Conservation (phyloP, 2,797 vertebrate genomes). For the Crax fasciolata region DNA sequence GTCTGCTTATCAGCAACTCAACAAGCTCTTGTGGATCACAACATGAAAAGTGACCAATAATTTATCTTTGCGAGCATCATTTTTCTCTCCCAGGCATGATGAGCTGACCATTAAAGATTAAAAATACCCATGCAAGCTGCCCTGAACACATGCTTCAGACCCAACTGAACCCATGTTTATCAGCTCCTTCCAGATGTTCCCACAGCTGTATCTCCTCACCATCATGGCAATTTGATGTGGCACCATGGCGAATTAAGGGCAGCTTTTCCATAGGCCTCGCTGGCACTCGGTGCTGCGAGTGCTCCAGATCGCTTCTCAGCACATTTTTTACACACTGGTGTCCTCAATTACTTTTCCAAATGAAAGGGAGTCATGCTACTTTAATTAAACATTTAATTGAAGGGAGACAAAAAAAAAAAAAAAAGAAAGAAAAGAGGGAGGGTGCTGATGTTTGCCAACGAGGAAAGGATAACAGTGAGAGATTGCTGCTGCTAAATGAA, state of each 20-base stretch:
- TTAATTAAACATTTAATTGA: slow-evolving; percentile 76
- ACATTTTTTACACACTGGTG: not conserved
- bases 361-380: slow-evolving; percentile 58
- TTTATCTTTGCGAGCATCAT: fast-evolving
- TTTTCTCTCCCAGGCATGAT: not conserved
- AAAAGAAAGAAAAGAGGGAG: not conserved
- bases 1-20: slow-evolving; percentile 2
- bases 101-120: slow-evolving; percentile 6
- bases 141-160: not conserved
- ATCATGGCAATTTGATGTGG: not conserved
- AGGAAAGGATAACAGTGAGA: slow-evolving; percentile 54
- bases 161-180: slow-evolving; percentile 19
- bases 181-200: slow-evolving; percentile 60
- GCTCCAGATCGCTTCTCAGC: not conserved
- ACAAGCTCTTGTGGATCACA: not conserved
- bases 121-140: not conserved
- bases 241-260: slow-evolving; percentile 27
- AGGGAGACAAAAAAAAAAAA: not conserved
- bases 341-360: slow-evolving; percentile 67
- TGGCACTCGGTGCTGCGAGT: not conserved
- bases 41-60: not conserved
- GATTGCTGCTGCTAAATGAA: slow-evolving; percentile 60
- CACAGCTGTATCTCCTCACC: slow-evolving; percentile 7
- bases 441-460: slow-evolving; percentile 51
- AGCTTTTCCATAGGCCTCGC: not conserved